phyloP scores from a whole-genome alignment of 1,140 invertebrate species.

The Brachionus calyciflorus region DNA sequence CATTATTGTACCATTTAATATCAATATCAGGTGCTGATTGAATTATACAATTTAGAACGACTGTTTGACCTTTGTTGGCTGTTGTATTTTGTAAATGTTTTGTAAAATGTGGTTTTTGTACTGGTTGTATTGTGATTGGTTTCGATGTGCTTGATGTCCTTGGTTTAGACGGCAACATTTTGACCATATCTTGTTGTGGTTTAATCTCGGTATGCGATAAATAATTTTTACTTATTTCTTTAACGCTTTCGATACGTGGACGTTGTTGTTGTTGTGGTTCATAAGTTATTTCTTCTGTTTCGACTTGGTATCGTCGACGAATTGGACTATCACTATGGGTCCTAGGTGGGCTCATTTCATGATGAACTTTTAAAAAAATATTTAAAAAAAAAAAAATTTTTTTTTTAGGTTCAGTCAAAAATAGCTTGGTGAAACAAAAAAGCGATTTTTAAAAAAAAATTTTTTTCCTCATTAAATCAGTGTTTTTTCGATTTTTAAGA shows the following conservation, averaged over 20 bases:
- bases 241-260: background rate
- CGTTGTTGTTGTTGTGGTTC: background rate
- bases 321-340: conserved; percentile 42
- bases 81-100: conserved; percentile 29
- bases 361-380: background rate
- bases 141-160: conserved; percentile 21
- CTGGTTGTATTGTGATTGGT: conserved; percentile 32
- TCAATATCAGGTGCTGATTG: conserved; percentile 21
- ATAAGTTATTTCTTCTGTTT: background rate
- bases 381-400: conserved; percentile 23
- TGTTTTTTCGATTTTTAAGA: too few species aligned
- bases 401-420: background rate
- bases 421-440: too few species aligned
- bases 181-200: conserved; percentile 14
- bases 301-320: background rate
- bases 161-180: conserved; percentile 37
- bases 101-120: conserved; percentile 36
- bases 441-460: too few species aligned
- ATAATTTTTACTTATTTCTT: background rate
- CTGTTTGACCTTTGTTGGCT: background rate
- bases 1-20: conserved; percentile 31
- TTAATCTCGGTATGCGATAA: conserved; percentile 23
- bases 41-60: conserved; percentile 9
- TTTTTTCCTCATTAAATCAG: too few species aligned
- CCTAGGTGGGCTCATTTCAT: background rate